phyloP scores from a whole-genome alignment of 2,888 invertebrate species.

The Cosmia trapezina region DNA sequence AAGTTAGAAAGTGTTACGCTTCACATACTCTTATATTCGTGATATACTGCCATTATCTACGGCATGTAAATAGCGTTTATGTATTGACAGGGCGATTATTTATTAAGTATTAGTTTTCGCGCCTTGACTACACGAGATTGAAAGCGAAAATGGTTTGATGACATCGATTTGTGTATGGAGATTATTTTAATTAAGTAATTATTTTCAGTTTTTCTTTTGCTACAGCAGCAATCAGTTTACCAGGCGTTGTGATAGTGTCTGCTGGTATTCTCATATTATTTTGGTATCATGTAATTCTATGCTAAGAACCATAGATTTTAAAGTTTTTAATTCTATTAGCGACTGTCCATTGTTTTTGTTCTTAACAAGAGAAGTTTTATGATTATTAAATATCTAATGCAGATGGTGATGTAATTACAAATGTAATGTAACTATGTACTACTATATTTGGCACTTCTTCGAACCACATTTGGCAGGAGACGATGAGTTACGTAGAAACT shows the following conservation, averaged over 20 bases:
- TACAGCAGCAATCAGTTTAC: background rate
- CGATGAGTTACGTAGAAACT: background rate
- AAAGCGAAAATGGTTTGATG: slow-evolving; percentile 49
- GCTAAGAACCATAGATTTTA: background rate
- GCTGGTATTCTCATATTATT: background rate
- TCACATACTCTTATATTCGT: slow-evolving; percentile 57
- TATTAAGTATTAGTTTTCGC: slow-evolving; percentile 52
- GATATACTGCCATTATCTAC: slow-evolving; percentile 52
- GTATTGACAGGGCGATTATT: slow-evolving; percentile 57
- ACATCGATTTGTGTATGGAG: background rate
- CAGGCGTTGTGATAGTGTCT: background rate
- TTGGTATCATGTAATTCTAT: background rate
- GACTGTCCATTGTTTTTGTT: background rate
- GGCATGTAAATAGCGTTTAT: slow-evolving; percentile 58
- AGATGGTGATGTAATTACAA: background rate
- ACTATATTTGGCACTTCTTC: background rate
- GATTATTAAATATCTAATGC: background rate
- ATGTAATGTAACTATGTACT: background rate
- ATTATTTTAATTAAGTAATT: slow-evolving; percentile 15
- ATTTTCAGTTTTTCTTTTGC: background rate
- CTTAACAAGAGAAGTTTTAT: background rate
- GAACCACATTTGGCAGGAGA: background rate
- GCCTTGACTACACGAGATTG: slow-evolving; percentile 30
- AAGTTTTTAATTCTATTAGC: background rate
- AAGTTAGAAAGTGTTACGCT: slow-evolving; percentile 68